Evolutionary conservation across 2,113 vertebrate species (phyloP), one percentile per base, ranked within the genome.

Genomic region (Jacana jacana): DNA sequence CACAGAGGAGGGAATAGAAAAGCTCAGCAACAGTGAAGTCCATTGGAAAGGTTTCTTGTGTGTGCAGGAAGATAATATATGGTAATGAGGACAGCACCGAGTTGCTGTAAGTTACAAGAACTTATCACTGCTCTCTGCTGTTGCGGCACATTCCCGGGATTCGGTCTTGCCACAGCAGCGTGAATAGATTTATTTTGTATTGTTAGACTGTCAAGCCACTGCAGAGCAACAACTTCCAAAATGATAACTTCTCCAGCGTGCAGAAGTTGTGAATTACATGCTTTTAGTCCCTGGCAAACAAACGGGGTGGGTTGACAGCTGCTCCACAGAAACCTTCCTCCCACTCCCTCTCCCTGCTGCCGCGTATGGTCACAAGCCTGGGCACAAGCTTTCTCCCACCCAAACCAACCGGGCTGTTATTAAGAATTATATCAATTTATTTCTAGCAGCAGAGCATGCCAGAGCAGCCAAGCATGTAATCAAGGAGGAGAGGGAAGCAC

Each of bases 181-280:
- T 97, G 98, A 98, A 97, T 91, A 95, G 97, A 98, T 98, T 98
- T 97, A 97, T 97, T 97, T 97, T 97, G 96, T 93, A 97, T 98
- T 98, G 97, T 98, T 98, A 94, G 96, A 77, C 97, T 98, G 97
- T 98, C 98, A 97, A 97, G 94, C 54, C 96, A 81, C 95, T 96
- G 97, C 94, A 91, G 94, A 98, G 97, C 96, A 97, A 97, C 97
- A 97, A 51, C 98, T 97, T 98, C 93, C 95, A 88, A 84, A 84
- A 93, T 83, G 97, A 96, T 97, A 96, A 97, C 97, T 97, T 96
- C 85, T 92, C 89, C 80, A 55, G 95, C 54, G 16, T 89, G 91
- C 94, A 87, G 82, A 93, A 98, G 97, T 96, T 94, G 93, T 89
- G 97, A 97, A 97, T 98, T 97, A 96, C 88, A 95, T 24, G 91